phyloP scores from a whole-genome alignment of 2,797 vertebrate species.

The Xenopus petersii region DNA sequence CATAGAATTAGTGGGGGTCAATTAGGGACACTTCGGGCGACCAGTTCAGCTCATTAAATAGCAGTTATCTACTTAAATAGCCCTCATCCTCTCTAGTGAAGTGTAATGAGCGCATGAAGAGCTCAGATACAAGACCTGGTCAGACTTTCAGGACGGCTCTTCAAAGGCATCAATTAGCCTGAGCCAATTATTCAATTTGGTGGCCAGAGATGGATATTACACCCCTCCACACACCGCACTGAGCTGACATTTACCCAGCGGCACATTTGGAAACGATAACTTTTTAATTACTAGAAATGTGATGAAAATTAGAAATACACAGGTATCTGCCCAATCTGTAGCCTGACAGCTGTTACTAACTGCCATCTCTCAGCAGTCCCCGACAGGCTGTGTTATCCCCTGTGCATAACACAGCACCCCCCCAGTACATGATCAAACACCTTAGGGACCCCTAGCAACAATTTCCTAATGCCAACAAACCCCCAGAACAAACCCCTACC shows the following conservation, averaged over 20 bases:
- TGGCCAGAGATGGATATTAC: background rate
- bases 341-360: too few species aligned
- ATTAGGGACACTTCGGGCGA: slow-evolving; percentile 7
- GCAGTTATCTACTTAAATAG: slow-evolving; percentile 28
- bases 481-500: too few species aligned
- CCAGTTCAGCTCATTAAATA: slow-evolving; percentile 16
- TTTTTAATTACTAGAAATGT: background rate
- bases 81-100: background rate
- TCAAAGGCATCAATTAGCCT: slow-evolving; percentile 22
- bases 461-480: too few species aligned
- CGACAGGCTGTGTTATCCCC: too few species aligned
- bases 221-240: background rate
- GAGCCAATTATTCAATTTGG: slow-evolving; percentile 24
- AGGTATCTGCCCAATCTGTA: too few species aligned
- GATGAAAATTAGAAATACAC: background rate
- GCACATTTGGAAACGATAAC: too few species aligned
- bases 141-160: slow-evolving; percentile 27
- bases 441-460: too few species aligned
- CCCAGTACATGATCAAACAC: too few species aligned
- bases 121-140: slow-evolving; percentile 33
- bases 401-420: too few species aligned
- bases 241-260: background rate
- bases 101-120: slow-evolving; percentile 22
- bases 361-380: too few species aligned
- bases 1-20: background rate